These are phyloP conservation scores for Marasmarcha lunaedactyla DNA, from an alignment of 2,888 invertebrate species.

Conservation along the genomic window DNA sequence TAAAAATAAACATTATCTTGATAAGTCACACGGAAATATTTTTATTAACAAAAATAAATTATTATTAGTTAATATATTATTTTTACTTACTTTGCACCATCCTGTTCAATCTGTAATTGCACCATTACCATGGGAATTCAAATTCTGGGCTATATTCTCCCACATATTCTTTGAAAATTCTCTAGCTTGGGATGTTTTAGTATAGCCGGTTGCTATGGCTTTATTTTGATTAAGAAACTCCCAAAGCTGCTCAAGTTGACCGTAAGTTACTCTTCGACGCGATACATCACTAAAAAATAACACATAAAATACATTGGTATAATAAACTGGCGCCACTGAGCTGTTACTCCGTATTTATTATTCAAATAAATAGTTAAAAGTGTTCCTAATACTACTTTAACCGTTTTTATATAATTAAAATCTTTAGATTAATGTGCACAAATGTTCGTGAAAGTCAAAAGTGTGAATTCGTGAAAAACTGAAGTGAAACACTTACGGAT, in stretches of 20 bases:
- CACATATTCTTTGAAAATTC: slow-evolving; percentile 6
- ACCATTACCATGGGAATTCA: slow-evolving; percentile 4
- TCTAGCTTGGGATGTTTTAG: slow-evolving; percentile 5
- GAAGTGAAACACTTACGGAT: too few relatives aligned
- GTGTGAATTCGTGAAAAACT: too few relatives aligned
- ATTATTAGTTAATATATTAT: neutral
- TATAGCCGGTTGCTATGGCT: slow-evolving; percentile 5
- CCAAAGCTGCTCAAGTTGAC: slow-evolving; percentile 5
- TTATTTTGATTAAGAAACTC: slow-evolving; percentile 7
- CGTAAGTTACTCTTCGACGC: too few relatives aligned
- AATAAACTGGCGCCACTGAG: too few relatives aligned
- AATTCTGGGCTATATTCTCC: slow-evolving; percentile 1
- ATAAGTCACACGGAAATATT: neutral
- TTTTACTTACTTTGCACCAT: slow-evolving; percentile 4
- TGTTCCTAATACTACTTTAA: too few relatives aligned
- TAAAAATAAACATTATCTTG: neutral
- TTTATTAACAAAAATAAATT: neutral
- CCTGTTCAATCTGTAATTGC: slow-evolving; percentile 5
- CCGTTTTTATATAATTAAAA: too few relatives aligned
- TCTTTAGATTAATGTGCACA: too few relatives aligned
- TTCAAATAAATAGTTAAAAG: too few relatives aligned
- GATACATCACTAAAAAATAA: too few relatives aligned
- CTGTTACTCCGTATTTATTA: too few relatives aligned
- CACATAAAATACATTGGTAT: too few relatives aligned
- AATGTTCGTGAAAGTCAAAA: too few relatives aligned